Percentiles rank a stretch among this genome's conserved stretches.
Evolutionary conservation across 2,797 vertebrate species (phyloP).

Genomic region (Salmo trutta): DNA sequence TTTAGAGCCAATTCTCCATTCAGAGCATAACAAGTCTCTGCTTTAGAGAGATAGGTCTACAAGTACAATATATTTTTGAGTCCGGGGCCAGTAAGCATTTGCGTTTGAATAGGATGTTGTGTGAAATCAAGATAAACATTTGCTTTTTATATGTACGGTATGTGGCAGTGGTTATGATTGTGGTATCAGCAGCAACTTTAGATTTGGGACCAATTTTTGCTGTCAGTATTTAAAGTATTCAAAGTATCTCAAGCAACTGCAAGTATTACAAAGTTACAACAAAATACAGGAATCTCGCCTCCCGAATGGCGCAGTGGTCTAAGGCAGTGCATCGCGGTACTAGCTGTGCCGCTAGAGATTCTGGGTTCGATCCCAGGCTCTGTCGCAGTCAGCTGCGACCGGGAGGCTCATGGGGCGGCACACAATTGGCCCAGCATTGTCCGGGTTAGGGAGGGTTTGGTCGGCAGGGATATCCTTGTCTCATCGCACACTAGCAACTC

Average conservation of each 20-base stretch:
- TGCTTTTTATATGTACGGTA: constrained; percentile 15
- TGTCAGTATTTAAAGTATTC: no score
- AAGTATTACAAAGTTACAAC: background rate
- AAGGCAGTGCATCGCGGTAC: no score
- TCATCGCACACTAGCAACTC: no score
- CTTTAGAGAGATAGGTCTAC: constrained; percentile 66
- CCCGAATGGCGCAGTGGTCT: no score
- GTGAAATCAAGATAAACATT: constrained; percentile 64
- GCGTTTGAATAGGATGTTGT: constrained; percentile 60
- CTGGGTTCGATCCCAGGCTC: no score
- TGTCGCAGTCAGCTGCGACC: no score
- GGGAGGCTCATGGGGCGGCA: no score
- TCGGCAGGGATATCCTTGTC: no score
- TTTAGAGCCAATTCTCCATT: constrained; percentile 64
- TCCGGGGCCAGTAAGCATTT: constrained; percentile 57
- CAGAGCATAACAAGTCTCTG: constrained; percentile 60
- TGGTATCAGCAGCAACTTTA: constrained; percentile 36
- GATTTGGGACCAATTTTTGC: background rate
- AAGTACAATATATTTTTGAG: constrained; percentile 56
- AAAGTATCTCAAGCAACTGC: background rate
- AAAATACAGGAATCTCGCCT: background rate
- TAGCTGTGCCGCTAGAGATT: no score
- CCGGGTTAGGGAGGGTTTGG: no score
- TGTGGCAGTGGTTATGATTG: background rate
- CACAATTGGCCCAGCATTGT: no score